A percentile compares a stretch with the other conserved stretches of the same genome.
Evolutionary conservation across 2,113 vertebrate species (phyloP).

Genomic region (Saccopteryx bilineata): DNA sequence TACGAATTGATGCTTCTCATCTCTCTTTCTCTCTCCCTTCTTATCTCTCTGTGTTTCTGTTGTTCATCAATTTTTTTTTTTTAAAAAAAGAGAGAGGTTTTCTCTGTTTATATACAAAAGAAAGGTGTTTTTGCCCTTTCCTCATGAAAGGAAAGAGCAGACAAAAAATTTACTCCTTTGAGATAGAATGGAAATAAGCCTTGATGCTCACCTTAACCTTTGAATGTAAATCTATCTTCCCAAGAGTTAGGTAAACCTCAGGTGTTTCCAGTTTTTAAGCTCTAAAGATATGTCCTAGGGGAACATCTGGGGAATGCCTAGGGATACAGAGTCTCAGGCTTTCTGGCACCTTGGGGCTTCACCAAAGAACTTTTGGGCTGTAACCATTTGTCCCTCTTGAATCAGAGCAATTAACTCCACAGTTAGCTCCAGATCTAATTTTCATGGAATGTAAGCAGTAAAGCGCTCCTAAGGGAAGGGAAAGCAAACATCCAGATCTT

Average conservation of each 20-base stretch:
- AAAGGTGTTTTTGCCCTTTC: background rate
- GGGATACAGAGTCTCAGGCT: background rate
- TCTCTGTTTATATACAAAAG: background rate
- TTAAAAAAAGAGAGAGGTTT: background rate
- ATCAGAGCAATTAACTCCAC: background rate
- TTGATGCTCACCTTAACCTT: conserved; percentile 1
- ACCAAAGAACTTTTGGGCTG: background rate
- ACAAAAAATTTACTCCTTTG: background rate
- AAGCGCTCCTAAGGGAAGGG: background rate
- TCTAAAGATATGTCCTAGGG: background rate
- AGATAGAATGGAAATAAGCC: background rate
- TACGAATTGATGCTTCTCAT: too few relatives aligned
- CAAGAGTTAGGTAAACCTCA: background rate
- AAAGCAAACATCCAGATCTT: conserved; percentile 8
- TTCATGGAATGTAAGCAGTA: background rate
- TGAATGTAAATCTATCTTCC: background rate
- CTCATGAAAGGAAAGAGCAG: background rate
- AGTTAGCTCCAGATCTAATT: background rate
- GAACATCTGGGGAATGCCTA: background rate
- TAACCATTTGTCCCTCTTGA: background rate
- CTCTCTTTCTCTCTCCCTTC: too few relatives aligned
- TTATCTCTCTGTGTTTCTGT: too few relatives aligned
- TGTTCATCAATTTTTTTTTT: too few relatives aligned
- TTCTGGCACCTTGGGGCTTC: background rate
- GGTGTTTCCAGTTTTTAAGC: background rate